These are phyloP conservation scores for Perizoma affinitatum DNA, from an alignment of 2,888 invertebrate species.

Conservation along the genomic window DNA sequence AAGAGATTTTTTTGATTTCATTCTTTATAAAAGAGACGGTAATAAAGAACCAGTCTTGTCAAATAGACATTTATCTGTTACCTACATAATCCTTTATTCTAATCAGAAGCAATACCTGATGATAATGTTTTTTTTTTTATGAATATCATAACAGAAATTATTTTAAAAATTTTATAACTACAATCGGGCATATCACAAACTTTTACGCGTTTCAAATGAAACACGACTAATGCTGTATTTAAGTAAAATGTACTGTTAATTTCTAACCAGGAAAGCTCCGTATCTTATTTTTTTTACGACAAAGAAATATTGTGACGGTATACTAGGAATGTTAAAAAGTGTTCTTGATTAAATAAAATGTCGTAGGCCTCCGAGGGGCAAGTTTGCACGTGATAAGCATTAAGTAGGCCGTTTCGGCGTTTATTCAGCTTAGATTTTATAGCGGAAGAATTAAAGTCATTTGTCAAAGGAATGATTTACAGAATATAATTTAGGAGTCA, in stretches of 20 bases:
- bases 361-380: slow-evolving; percentile 54
- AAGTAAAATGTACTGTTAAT: not conserved
- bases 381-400: slow-evolving; percentile 69
- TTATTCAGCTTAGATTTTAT: slow-evolving; percentile 36
- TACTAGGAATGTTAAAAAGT: slow-evolving; percentile 77
- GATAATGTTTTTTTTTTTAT: no score
- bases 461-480: slow-evolving; percentile 37
- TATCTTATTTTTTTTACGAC: slow-evolving; percentile 51
- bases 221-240: no score
- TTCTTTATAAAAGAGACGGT: no score
- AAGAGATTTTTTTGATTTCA: not conserved
- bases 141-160: no score
- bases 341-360: slow-evolving; percentile 81
- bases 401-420: slow-evolving; percentile 44
- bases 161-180: no score
- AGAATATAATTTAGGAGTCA: slow-evolving; percentile 23
- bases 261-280: slow-evolving; percentile 49
- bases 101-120: no score
- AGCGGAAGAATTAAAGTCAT: slow-evolving; percentile 43
- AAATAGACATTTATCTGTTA: no score
- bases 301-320: slow-evolving; percentile 67
- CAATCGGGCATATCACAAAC: no score
- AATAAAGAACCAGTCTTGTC: no score
- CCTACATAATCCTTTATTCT: no score
- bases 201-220: no score